Conservation (phyloP, 2,888 invertebrate genomes). For the Scaptomyza tumidula region DNA sequence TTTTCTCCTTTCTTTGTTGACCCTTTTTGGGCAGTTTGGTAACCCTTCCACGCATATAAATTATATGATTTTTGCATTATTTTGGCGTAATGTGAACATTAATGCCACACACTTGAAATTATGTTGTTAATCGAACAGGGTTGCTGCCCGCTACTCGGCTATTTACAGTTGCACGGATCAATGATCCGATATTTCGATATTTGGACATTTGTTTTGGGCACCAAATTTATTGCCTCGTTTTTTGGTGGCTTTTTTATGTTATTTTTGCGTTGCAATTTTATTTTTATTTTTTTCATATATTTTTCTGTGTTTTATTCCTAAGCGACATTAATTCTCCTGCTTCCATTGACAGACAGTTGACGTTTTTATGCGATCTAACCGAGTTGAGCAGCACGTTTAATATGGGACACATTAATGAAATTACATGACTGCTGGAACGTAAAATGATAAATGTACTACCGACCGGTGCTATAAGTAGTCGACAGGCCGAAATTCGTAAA, state of each 20-base stretch:
- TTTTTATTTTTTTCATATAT: slow-evolving; percentile 15
- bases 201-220: slow-evolving; percentile 49
- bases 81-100: slow-evolving; percentile 78
- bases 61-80: slow-evolving; percentile 79
- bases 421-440: slow-evolving; percentile 61
- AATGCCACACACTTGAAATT: slow-evolving; percentile 76
- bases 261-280: slow-evolving; percentile 77
- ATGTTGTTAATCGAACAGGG: slow-evolving; percentile 75
- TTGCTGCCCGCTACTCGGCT: slow-evolving; percentile 11
- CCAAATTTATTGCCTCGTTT: slow-evolving; percentile 66
- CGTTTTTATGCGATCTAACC: slow-evolving; percentile 55
- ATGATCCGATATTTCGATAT: slow-evolving; percentile 19
- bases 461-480: background rate
- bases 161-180: slow-evolving; percentile 5
- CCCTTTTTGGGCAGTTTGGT: slow-evolving; percentile 23
- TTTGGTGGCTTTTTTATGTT: slow-evolving; percentile 74
- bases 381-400: slow-evolving; percentile 25
- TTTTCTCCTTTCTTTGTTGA: slow-evolving; percentile 1
- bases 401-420: slow-evolving; percentile 64
- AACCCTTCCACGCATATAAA: slow-evolving; percentile 65
- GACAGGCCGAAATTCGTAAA: background rate
- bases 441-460: slow-evolving; percentile 55
- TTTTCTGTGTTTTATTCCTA: slow-evolving; percentile 42
- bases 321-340: slow-evolving; percentile 64
- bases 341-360: slow-evolving; percentile 74